These are phyloP conservation scores for Anastatus disparis DNA, from an alignment of 1,140 invertebrate species.

Conservation along the genomic window DNA sequence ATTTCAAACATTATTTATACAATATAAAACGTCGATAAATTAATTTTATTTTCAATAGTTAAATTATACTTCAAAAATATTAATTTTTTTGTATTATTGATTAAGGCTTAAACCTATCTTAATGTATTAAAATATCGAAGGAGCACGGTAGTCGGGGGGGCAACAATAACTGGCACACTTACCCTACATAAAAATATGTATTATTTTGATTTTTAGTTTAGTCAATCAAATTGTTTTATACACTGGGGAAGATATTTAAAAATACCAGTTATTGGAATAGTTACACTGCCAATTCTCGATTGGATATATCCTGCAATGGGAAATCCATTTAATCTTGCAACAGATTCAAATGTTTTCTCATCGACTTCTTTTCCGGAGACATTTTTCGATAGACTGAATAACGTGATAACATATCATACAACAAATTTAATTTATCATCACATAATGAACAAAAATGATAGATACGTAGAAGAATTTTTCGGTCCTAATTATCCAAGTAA, in stretches of 20 bases:
- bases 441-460: slow-evolving; percentile 43
- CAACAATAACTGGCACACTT: too few species aligned
- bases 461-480: slow-evolving; percentile 57
- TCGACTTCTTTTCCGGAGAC: slow-evolving; percentile 70
- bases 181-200: too few species aligned
- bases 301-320: slow-evolving; percentile 72
- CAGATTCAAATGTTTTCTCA: slow-evolving; percentile 63
- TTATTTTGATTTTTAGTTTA: too few species aligned
- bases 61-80: too few species aligned
- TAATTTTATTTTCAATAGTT: too few species aligned
- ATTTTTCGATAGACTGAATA: slow-evolving; percentile 69
- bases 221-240: slow-evolving; percentile 63
- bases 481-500: slow-evolving; percentile 54
- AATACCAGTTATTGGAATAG: slow-evolving; percentile 69
- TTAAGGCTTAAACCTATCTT: too few species aligned
- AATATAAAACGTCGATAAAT: too few species aligned
- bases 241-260: slow-evolving; percentile 70
- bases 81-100: too few species aligned
- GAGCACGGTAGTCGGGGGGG: too few species aligned
- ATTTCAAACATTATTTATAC: too few species aligned
- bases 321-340: slow-evolving; percentile 68
- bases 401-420: slow-evolving; percentile 22
- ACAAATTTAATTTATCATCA: slow-evolving; percentile 39
- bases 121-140: too few species aligned
- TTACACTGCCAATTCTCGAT: slow-evolving; percentile 64